Conservation (phyloP, 1,140 invertebrate species). For the Papilio xuthus region DNA sequence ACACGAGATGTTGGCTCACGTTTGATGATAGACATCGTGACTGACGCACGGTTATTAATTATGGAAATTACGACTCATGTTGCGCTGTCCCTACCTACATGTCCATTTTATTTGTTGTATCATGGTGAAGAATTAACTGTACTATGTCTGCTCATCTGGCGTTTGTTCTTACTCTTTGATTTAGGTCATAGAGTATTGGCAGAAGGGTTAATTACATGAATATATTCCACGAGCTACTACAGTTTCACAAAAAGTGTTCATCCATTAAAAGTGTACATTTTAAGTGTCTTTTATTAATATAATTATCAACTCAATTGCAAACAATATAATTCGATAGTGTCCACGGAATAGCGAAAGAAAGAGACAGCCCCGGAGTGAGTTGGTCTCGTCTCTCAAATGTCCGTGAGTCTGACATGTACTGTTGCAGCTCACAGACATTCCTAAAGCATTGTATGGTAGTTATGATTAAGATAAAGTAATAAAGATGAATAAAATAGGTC, state of each 20-base stretch:
- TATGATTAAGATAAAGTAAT: constrained; percentile 19
- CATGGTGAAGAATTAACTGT: constrained; percentile 11
- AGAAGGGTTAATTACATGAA: background rate
- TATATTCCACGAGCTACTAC: background rate
- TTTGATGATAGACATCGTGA: constrained; percentile 72
- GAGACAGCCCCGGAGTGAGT: background rate
- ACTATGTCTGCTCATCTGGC: background rate
- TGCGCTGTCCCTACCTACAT: constrained; percentile 47
- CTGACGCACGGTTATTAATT: constrained; percentile 72
- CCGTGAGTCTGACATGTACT: background rate
- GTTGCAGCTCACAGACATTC: constrained; percentile 12
- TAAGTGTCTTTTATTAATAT: too few relatives aligned
- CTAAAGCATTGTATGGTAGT: constrained; percentile 9
- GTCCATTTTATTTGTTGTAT: constrained; percentile 9
- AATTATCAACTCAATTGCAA: background rate
- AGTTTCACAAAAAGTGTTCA: background rate
- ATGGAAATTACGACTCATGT: constrained; percentile 63
- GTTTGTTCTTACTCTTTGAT: background rate
- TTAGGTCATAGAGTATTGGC: background rate
- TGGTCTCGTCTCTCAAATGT: background rate
- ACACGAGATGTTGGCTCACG: constrained; percentile 58
- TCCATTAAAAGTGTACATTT: background rate
- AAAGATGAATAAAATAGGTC: constrained; percentile 7
- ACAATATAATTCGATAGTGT: too few relatives aligned
- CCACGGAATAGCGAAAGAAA: background rate